phyloP scores from a whole-genome alignment of 2,113 vertebrate species.

The Xiphorhynchus elegans region DNA sequence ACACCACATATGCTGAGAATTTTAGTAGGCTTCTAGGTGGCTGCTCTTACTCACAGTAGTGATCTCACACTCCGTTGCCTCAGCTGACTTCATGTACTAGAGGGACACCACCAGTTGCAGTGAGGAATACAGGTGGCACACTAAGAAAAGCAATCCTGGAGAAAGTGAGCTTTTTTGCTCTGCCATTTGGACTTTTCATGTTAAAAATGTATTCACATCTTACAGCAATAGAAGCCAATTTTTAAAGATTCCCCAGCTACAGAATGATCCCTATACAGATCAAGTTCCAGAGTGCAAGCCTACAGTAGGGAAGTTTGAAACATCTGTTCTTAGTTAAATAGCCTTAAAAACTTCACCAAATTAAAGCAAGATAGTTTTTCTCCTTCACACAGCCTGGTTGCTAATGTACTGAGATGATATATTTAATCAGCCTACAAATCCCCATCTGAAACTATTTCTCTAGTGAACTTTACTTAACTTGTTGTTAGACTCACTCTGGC shows the following conservation, averaged over 20 bases:
- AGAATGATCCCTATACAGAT: neutral
- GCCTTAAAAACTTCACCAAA: neutral
- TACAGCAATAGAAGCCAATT: neutral
- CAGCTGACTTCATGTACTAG: neutral
- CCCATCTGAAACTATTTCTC: neutral
- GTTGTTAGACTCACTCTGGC: neutral
- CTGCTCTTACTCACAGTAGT: neutral
- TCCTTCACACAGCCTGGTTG: neutral
- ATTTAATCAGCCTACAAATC: neutral
- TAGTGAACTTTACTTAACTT: neutral
- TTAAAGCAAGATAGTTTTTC: neutral
- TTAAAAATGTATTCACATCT: neutral
- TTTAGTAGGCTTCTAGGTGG: neutral
- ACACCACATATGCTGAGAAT: neutral
- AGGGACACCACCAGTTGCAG: neutral
- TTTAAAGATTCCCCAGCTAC: neutral
- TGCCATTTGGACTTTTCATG: neutral
- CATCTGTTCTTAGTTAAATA: neutral
- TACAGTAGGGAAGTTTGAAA: neutral
- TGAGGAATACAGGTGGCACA: neutral
- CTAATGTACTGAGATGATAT: neutral
- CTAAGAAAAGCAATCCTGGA: neutral
- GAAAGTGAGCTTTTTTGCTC: neutral
- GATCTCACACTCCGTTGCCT: neutral
- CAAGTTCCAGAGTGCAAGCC: neutral